Percentiles rank a stretch among this genome's conserved stretches.
Evolutionary conservation across 2,888 invertebrate species (phyloP).

Genomic region (Drosophila acutilabella): DNA sequence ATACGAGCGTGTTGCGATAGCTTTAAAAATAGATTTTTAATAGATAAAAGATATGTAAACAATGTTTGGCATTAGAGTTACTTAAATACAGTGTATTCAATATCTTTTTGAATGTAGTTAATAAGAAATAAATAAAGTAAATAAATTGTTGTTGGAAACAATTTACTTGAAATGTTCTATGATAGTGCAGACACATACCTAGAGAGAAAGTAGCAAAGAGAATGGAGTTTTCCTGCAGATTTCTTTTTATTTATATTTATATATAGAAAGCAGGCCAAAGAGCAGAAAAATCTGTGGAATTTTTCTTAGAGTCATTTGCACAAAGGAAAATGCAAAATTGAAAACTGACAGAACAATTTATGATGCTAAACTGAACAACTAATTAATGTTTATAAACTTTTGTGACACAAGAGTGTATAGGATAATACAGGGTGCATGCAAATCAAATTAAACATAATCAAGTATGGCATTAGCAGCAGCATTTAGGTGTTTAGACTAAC

Average conservation of each 20-base stretch:
- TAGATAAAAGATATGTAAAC: constrained; percentile 6
- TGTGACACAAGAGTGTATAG: constrained; percentile 29
- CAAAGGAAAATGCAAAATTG: constrained; percentile 2
- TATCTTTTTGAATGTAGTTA: constrained; percentile 37
- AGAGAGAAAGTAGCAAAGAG: neutral
- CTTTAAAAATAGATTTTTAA: constrained; percentile 26
- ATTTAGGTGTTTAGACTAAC: constrained; percentile 18
- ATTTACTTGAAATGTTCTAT: constrained; percentile 5
- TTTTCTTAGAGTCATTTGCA: constrained; percentile 11
- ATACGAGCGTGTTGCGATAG: constrained; percentile 27
- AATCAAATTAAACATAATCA: constrained; percentile 38
- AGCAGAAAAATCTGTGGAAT: constrained; percentile 35
- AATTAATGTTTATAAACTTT: constrained; percentile 41
- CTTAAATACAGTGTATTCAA: constrained; percentile 61
- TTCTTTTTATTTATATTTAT: too few species aligned
- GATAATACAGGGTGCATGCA: constrained; percentile 73
- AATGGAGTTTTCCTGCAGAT: too few species aligned
- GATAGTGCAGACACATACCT: constrained; percentile 6
- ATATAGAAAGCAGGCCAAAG: constrained; percentile 5
- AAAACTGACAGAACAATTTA: constrained; percentile 32
- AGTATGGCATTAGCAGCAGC: constrained; percentile 21
- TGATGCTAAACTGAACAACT: constrained; percentile 35
- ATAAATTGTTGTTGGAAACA: neutral
- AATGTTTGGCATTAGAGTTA: constrained; percentile 39
- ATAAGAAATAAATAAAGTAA: neutral